Conservation (phyloP, 23 tunicate species). For the Corella eumyota region DNA sequence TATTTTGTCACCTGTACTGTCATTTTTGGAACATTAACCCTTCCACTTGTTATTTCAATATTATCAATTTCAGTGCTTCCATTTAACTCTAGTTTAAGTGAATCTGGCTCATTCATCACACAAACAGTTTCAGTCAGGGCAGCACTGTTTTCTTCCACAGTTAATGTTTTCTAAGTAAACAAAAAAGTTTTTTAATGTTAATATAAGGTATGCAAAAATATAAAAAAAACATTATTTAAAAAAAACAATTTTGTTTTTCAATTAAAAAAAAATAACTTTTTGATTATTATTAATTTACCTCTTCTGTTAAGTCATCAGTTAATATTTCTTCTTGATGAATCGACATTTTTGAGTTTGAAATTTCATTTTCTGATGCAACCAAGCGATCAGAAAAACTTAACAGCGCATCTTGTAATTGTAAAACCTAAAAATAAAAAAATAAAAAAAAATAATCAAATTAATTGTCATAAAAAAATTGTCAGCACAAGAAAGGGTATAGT, state of each 20-base stretch:
- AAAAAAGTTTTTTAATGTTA: too few species aligned
- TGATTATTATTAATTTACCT: too few species aligned
- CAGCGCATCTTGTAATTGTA: constrained; percentile 74
- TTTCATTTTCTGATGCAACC: neutral
- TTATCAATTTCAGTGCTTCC: constrained; percentile 3
- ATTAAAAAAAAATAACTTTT: too few species aligned
- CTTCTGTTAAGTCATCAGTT: too few species aligned
- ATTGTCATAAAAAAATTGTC: neutral
- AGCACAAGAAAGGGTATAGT: too few species aligned
- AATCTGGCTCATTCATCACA: neutral
- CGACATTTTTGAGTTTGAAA: too few species aligned
- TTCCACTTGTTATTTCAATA: constrained; percentile 34
- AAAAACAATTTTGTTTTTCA: constrained; percentile 1
- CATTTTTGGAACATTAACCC: constrained; percentile 45
- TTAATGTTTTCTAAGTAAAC: too few species aligned
- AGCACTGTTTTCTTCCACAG: too few species aligned
- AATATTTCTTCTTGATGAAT: too few species aligned
- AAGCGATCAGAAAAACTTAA: constrained; percentile 46
- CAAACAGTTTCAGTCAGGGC: neutral
- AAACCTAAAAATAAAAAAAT: constrained; percentile 20
- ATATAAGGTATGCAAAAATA: too few species aligned
- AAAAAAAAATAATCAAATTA: neutral
- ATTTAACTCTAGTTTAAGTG: constrained; percentile 3
- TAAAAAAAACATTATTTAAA: constrained; percentile 2
- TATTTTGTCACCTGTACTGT: constrained; percentile 36